Evolutionary conservation across 2,888 invertebrate species (phyloP).

Genomic region (Campoplex capitator): DNA sequence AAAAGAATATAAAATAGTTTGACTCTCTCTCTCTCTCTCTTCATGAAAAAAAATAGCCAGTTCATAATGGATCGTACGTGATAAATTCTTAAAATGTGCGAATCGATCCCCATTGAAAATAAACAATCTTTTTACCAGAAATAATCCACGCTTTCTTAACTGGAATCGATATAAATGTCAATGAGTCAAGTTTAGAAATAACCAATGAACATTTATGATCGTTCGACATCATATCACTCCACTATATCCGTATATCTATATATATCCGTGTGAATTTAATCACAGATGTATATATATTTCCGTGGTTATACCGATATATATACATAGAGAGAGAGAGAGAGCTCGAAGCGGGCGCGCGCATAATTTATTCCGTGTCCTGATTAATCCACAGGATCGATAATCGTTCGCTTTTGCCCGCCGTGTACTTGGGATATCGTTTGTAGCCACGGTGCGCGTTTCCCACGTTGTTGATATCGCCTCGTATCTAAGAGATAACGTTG

Average conservation of each 20-base stretch:
- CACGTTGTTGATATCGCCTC: slow-evolving; percentile 56
- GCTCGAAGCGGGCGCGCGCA: slow-evolving; percentile 27
- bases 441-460: slow-evolving; percentile 60
- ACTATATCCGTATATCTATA: not conserved
- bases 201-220: slow-evolving; percentile 40
- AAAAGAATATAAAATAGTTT: not conserved
- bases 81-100: not conserved
- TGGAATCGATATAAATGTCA: slow-evolving; percentile 2
- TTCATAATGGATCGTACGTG: not conserved
- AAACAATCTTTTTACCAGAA: not conserved
- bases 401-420: slow-evolving; percentile 49
- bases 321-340: not conserved
- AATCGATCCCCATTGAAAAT: slow-evolving; percentile 4
- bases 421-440: slow-evolving; percentile 57
- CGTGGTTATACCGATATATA: slow-evolving; percentile 31
- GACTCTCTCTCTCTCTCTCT: not conserved
- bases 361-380: slow-evolving; percentile 63
- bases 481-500: slow-evolving; percentile 58
- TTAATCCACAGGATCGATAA: slow-evolving; percentile 64
- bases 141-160: slow-evolving; percentile 5
- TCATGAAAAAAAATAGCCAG: not conserved
- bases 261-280: not conserved
- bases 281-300: slow-evolving; percentile 10
- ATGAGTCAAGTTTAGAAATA: slow-evolving; percentile 47
- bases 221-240: slow-evolving; percentile 9